These are phyloP conservation scores for Macrosteles quadrilineatus DNA, from an alignment of 1,140 invertebrate species.

Conservation along the genomic window DNA sequence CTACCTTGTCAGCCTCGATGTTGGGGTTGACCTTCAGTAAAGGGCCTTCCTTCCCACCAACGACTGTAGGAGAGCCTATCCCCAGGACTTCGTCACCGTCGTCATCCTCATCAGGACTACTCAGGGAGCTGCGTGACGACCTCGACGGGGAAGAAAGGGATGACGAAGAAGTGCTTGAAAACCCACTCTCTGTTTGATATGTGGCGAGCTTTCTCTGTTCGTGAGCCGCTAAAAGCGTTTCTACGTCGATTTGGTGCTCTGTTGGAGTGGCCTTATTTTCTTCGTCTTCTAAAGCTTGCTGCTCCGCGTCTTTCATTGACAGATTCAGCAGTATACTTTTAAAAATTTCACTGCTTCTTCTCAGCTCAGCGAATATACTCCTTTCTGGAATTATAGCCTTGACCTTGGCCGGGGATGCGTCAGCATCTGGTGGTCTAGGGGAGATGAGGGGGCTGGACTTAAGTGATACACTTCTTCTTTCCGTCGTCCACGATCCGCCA, in stretches of 20 bases:
- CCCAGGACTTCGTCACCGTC: slow-evolving; percentile 24
- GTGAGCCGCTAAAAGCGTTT: slow-evolving; percentile 49
- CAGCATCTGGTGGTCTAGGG: slow-evolving; percentile 36
- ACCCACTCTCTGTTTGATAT: slow-evolving; percentile 37
- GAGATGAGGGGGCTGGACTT: slow-evolving; percentile 47
- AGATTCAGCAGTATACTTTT: slow-evolving; percentile 51
- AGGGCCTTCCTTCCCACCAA: slow-evolving; percentile 38
- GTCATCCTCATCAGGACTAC: slow-evolving; percentile 36
- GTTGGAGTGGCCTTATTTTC: slow-evolving; percentile 17
- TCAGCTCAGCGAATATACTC: slow-evolving; percentile 50
- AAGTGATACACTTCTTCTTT: slow-evolving; percentile 48
- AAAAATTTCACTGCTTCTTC: slow-evolving; percentile 52
- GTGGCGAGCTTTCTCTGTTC: slow-evolving; percentile 44
- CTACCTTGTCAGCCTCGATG: slow-evolving; percentile 42
- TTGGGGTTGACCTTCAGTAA: slow-evolving; percentile 46
- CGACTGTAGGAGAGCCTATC: slow-evolving; percentile 24
- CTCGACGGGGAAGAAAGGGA: slow-evolving; percentile 40
- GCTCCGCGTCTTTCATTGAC: slow-evolving; percentile 45
- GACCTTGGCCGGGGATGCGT: slow-evolving; percentile 38
- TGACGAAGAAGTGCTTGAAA: slow-evolving; percentile 35
- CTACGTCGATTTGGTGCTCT: slow-evolving; percentile 44
- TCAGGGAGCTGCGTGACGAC: slow-evolving; percentile 34
- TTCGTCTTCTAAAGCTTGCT: neutral
- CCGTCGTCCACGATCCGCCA: slow-evolving; percentile 35
- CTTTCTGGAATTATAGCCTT: slow-evolving; percentile 36